Conservation (phyloP, 2,888 invertebrate genomes). For the Eledona agricola region DNA sequence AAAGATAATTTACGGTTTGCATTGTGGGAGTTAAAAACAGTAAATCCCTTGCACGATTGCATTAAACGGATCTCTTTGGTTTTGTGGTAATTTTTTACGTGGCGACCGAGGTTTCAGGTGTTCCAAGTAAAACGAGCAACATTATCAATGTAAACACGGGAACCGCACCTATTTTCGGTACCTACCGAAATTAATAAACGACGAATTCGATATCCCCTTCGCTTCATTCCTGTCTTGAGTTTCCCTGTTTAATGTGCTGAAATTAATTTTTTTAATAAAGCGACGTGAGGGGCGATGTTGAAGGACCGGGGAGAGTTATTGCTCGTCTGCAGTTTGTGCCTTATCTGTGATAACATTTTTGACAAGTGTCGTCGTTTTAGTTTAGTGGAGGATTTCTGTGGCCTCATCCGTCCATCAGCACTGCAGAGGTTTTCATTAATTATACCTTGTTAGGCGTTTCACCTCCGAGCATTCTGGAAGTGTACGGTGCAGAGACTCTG, state of each 20-base stretch:
- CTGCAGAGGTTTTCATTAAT: conserved; percentile 29
- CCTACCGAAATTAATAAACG: neutral
- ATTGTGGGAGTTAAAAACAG: too few species aligned
- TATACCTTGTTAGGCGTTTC: conserved; percentile 26
- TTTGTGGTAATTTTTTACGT: too few species aligned
- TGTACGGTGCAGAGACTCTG: conserved; percentile 15
- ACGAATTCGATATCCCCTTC: conserved; percentile 5
- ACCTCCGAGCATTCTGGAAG: conserved; percentile 16
- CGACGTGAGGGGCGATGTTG: conserved; percentile 4
- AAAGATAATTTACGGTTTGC: too few species aligned
- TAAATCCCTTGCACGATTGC: too few species aligned
- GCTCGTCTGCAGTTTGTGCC: conserved; percentile 10
- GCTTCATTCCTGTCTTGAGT: neutral
- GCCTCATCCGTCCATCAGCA: conserved; percentile 25
- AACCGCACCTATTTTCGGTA: neutral
- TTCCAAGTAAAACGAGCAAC: too few species aligned
- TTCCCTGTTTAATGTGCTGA: neutral
- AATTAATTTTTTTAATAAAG: conserved; percentile 13
- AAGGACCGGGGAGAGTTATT: conserved; percentile 5
- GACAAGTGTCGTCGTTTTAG: conserved; percentile 14
- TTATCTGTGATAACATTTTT: conserved; percentile 21
- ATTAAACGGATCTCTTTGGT: too few species aligned
- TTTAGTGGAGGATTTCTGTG: conserved; percentile 19
- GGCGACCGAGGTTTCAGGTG: too few species aligned
- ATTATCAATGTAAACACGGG: too few species aligned